phyloP scores from a whole-genome alignment of 2,113 vertebrate genomes.

The Neomonachus schauinslandi region DNA sequence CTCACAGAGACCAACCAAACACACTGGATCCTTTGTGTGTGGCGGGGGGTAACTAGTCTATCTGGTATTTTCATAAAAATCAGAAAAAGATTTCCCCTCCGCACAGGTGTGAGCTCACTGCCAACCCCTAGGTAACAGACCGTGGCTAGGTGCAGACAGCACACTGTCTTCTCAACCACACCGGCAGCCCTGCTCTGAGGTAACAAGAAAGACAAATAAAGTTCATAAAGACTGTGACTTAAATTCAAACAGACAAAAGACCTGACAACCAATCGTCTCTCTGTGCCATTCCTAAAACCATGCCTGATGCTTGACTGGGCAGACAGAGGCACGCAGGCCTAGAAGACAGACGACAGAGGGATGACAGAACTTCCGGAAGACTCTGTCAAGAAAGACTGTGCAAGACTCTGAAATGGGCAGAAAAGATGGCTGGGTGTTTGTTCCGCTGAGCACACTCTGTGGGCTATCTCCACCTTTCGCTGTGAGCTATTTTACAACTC shows the following conservation, averaged over 20 bases:
- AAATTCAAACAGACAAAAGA: conserved; percentile 13
- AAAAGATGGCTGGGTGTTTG: not conserved
- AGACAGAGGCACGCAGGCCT: not conserved
- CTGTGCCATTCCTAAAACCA: not conserved
- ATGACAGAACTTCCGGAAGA: not conserved
- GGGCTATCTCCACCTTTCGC: not conserved
- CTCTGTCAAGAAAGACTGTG: not conserved
- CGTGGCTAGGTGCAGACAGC: not conserved
- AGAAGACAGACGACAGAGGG: not conserved
- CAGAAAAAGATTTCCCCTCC: not conserved
- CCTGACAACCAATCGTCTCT: not conserved
- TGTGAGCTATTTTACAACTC: not conserved
- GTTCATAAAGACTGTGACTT: not conserved
- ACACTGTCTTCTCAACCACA: not conserved
- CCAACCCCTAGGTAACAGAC: not conserved
- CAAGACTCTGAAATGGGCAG: not conserved
- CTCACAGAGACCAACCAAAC: not conserved
- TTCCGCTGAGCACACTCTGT: not conserved
- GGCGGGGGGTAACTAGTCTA: not conserved
- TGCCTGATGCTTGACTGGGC: not conserved
- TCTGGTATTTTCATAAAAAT: not conserved
- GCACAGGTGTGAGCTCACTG: not conserved
- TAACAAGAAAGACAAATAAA: not conserved
- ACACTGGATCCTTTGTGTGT: not conserved
- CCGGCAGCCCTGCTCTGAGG: not conserved